Evolutionary conservation across 2,888 invertebrate genomes (phyloP).

Genomic region (Spilosoma lubricipeda): DNA sequence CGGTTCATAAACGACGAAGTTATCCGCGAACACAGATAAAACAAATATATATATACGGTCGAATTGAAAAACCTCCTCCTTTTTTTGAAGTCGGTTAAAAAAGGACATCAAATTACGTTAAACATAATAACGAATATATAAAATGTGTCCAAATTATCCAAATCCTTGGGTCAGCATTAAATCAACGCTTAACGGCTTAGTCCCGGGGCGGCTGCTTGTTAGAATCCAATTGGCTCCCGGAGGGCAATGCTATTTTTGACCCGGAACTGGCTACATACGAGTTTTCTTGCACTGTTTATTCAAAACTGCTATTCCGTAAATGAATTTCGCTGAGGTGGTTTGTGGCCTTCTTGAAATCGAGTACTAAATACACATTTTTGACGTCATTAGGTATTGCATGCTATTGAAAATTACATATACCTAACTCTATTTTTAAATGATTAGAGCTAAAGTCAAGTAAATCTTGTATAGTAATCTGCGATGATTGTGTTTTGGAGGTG

Average conservation of each 20-base stretch:
- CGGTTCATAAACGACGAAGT: no score
- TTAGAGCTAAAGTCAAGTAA: background rate
- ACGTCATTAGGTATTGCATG: background rate
- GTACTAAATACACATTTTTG: background rate
- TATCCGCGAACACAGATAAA: no score
- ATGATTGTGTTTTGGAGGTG: background rate
- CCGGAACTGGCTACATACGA: conserved; percentile 28
- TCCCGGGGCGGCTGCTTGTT: conserved; percentile 46
- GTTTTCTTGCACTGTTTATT: conserved; percentile 9
- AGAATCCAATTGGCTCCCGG: conserved; percentile 46
- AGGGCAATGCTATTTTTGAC: conserved; percentile 33
- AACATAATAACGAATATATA: conserved; percentile 18
- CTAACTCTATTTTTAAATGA: no score
- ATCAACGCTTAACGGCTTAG: conserved; percentile 49
- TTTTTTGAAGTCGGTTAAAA: no score
- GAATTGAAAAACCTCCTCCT: no score
- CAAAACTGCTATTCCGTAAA: conserved; percentile 1
- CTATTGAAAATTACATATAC: background rate
- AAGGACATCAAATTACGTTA: conserved; percentile 5
- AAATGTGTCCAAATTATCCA: conserved; percentile 32
- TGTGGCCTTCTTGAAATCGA: background rate
- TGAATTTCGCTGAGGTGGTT: background rate
- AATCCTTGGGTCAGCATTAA: conserved; percentile 47
- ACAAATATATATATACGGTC: no score
- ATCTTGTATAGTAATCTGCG: background rate